A percentile compares a stretch with the other conserved stretches of the same genome.
phyloP scores from a whole-genome alignment of 1,140 invertebrate species.

The Drosophila asahinai region DNA sequence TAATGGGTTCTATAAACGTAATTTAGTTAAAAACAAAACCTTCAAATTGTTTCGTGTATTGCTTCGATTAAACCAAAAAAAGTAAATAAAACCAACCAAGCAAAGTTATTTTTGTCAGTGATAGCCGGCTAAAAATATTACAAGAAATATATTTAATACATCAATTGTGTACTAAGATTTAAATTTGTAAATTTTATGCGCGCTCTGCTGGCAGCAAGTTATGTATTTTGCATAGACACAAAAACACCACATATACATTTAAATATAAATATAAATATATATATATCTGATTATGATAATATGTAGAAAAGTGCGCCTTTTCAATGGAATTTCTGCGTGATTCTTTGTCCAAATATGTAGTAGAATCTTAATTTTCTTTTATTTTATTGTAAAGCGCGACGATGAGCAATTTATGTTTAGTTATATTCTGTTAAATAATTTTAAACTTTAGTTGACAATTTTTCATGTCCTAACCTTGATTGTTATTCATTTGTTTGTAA shows the following conservation, averaged over 20 bases:
- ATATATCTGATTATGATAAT: constrained; percentile 32
- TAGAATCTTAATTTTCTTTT: constrained; percentile 42
- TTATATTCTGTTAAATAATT: constrained; percentile 79
- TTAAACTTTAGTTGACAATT: constrained; percentile 68
- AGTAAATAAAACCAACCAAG: constrained; percentile 1
- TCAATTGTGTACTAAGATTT: constrained; percentile 55
- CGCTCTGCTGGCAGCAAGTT: constrained; percentile 48
- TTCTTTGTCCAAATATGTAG: constrained; percentile 76
- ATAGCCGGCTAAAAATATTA: constrained; percentile 63
- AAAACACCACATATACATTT: constrained; percentile 49
- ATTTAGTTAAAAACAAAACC: constrained; percentile 39
- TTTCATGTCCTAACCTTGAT: constrained; percentile 42
- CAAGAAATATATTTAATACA: constrained; percentile 50
- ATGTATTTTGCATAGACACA: constrained; percentile 57
- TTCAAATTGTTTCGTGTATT: constrained; percentile 30
- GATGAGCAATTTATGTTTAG: constrained; percentile 48
- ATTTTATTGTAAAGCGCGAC: constrained; percentile 35
- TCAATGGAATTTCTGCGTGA: constrained; percentile 65
- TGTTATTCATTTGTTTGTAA: constrained; percentile 73
- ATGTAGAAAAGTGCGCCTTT: constrained; percentile 37
- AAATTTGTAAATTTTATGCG: constrained; percentile 74
- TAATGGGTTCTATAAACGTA: constrained; percentile 37
- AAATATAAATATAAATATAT: constrained; percentile 38
- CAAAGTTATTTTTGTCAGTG: constrained; percentile 71
- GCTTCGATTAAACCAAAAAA: constrained; percentile 44